Evolutionary conservation across 2,113 vertebrate genomes (phyloP), one percentile per base, ranked within the genome.

Genomic region (Oreochromis tanganicae): DNA sequence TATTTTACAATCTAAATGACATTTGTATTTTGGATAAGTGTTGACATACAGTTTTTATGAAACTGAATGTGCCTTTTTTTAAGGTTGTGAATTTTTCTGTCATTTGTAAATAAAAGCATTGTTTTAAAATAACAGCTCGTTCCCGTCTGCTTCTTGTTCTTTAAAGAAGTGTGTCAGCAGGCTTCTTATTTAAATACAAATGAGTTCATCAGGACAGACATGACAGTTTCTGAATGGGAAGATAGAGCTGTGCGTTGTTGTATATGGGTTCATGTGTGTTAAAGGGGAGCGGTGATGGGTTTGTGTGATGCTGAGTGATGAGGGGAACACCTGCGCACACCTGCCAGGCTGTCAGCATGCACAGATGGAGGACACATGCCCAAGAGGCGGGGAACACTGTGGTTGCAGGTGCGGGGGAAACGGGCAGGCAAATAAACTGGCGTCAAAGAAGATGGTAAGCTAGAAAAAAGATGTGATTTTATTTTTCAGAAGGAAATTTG

Each of bases 251-350:
- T 85, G 38, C 61, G 82, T 81, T 85, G 63, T 78, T 82, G 66
- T 79, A 56, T 79, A 38, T 54, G 27, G 79, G 56, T 66, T 52
- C 32, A 83, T 85, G 87, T 80, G 84, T 78, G 52, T 82, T 63
- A 55, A 55, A 24, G 57, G 83, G 78, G 63, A 56, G 61, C 4
- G 10, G 78, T 82, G 84, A 80, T 24, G 80, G 85, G 90, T 91
- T 94, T 93, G 90, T 87, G 86, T 55, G 85, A 92, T 95, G 92
- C 54, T 92, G 96, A 96, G 91, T 94, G 95, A 96, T 88, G 13
- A 19, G 88, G 78, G 86, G 92, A 93, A 87, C 96, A 96, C 95
- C 95, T 97, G 96, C 91, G 89, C 91, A 94, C 95, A 96, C 96
- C 95, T 97, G 95, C 91, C 81, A 8, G 78, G 78, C 92, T 94